Conservation (phyloP, 1,140 invertebrate genomes). For the Anadara kagoshimensis region DNA sequence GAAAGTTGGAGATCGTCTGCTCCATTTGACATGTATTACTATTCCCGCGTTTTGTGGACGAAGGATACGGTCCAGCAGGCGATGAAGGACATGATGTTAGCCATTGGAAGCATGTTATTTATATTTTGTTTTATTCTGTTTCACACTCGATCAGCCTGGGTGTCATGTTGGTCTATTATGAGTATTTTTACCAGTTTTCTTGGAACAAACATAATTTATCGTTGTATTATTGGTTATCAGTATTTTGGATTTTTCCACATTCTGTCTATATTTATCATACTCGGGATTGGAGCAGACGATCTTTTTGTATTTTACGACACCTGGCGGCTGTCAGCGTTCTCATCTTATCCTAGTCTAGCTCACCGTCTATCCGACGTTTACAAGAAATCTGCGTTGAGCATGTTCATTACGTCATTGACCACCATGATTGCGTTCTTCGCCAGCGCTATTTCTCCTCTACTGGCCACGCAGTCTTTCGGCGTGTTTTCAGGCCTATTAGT, state of each 20-base stretch:
- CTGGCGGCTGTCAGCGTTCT: slow-evolving; percentile 46
- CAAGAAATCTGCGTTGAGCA: slow-evolving; percentile 33
- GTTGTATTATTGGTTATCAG: slow-evolving; percentile 47
- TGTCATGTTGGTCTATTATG: slow-evolving; percentile 43
- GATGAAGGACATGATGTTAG: slow-evolving; percentile 48
- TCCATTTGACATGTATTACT: slow-evolving; percentile 44
- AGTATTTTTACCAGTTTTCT: slow-evolving; percentile 55
- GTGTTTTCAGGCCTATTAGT: slow-evolving; percentile 47
- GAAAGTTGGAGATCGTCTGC: slow-evolving; percentile 5
- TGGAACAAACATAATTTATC: slow-evolving; percentile 56
- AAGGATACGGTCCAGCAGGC: slow-evolving; percentile 45
- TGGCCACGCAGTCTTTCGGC: slow-evolving; percentile 48
- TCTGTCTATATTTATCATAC: slow-evolving; percentile 56
- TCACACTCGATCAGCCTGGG: slow-evolving; percentile 53
- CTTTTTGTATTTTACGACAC: slow-evolving; percentile 60
- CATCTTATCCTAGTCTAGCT: slow-evolving; percentile 25
- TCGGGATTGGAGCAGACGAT: slow-evolving; percentile 59
- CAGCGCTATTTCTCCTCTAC: slow-evolving; percentile 39
- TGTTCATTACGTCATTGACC: slow-evolving; percentile 48
- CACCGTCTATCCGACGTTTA: slow-evolving; percentile 33
- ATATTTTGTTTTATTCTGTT: slow-evolving; percentile 52
- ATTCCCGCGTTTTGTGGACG: slow-evolving; percentile 21
- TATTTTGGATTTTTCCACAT: slow-evolving; percentile 61
- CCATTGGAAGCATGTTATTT: slow-evolving; percentile 52
- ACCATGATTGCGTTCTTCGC: slow-evolving; percentile 44